phyloP scores from a whole-genome alignment of 2,888 invertebrate genomes.

The Drosophila fulvimacula region DNA sequence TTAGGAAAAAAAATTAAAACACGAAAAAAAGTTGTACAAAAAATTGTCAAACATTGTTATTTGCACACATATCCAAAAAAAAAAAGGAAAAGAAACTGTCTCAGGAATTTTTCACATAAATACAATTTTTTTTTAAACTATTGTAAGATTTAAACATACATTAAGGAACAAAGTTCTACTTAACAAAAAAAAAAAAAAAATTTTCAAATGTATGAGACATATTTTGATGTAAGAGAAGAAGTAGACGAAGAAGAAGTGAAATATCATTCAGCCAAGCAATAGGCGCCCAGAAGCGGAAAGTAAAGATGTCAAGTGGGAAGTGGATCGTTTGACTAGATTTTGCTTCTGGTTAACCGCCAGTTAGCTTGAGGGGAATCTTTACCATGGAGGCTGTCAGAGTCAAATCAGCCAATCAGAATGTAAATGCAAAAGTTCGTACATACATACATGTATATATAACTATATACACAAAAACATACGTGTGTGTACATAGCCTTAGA shows the following conservation, averaged over 20 bases:
- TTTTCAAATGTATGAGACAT: conserved; percentile 11
- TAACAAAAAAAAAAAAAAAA: conserved; percentile 12
- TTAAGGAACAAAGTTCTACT: conserved; percentile 51
- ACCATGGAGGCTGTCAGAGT: neutral
- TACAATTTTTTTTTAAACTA: conserved; percentile 28
- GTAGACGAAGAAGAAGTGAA: conserved; percentile 7
- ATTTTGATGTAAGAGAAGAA: conserved; percentile 1
- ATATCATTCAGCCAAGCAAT: neutral
- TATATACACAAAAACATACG: conserved; percentile 6
- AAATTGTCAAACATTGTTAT: conserved; percentile 79
- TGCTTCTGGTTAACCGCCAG: neutral
- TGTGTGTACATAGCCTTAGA: neutral
- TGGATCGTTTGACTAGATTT: neutral
- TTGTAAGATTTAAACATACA: conserved; percentile 32
- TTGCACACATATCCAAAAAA: conserved; percentile 83
- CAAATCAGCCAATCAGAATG: neutral
- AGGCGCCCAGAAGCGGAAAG: neutral
- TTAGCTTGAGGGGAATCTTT: too few relatives aligned
- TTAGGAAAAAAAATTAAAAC: conserved; percentile 28
- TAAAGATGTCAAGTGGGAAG: neutral
- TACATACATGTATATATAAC: neutral
- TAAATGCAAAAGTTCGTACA: neutral
- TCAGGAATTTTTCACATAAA: conserved; percentile 79
- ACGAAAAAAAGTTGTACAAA: conserved; percentile 16
- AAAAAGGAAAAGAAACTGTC: conserved; percentile 62